These are phyloP conservation scores for Neopelma chrysocephalum DNA, from an alignment of 2,797 vertebrate genomes.

Conservation along the genomic window DNA sequence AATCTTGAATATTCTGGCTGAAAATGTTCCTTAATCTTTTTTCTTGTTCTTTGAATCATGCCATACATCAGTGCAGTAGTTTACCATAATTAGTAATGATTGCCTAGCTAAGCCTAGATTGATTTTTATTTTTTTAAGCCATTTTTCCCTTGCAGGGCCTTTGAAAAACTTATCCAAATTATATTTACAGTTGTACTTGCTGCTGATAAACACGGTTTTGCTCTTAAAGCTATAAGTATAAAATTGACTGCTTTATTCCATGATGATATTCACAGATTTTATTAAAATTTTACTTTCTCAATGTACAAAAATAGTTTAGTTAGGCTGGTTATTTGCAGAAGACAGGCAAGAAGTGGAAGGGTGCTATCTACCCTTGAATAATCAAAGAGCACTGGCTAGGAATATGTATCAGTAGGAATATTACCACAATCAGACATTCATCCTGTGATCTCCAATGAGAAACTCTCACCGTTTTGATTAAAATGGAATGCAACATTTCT, in stretches of 20 bases:
- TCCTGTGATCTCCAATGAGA: neutral
- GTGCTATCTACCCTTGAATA: neutral
- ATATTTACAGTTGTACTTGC: neutral
- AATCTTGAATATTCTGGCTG: constrained; percentile 8
- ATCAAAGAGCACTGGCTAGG: neutral
- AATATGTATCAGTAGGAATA: neutral
- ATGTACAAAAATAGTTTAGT: neutral
- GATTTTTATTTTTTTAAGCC: neutral
- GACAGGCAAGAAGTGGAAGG: neutral
- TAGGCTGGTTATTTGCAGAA: neutral
- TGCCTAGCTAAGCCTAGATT: neutral
- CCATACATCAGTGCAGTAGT: neutral
- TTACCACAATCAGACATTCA: neutral
- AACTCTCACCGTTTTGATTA: neutral
- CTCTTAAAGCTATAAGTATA: neutral
- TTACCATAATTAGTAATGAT: constrained; percentile 42
- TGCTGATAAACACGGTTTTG: neutral
- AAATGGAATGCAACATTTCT: neutral
- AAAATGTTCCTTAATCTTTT: neutral
- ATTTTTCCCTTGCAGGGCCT: neutral
- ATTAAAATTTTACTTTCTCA: neutral
- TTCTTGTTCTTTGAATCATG: neutral
- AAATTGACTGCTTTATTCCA: neutral
- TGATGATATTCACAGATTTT: neutral
- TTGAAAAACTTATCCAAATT: neutral